Evolutionary conservation across 2,797 vertebrate species (phyloP), one percentile per base, ranked within the genome.

Genomic region (Enteromius thamalakanensis): DNA sequence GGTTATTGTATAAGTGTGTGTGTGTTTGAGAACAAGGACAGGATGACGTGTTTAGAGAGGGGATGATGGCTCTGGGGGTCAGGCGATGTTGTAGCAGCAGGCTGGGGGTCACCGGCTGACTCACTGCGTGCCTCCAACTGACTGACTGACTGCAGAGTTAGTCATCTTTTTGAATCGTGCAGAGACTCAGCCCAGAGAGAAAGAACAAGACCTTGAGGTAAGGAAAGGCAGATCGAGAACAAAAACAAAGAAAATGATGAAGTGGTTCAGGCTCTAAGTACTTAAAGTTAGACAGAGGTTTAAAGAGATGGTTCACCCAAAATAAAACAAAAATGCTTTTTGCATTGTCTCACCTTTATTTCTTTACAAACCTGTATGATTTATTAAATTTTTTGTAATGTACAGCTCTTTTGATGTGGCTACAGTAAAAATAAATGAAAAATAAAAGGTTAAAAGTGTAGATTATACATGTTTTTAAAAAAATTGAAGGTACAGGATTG

Each of bases 81-180:
- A 88, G 70, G 70, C 26, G 7, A 67, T 79, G 65, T 77, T 77
- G 62, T 79, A 82, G 76, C 55, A 55, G 65, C 83, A 91, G 88
- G 88, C 84, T 89, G 55, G 26, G 77, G 87, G 84, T 87, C 82
- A 84, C 14, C 23, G 58, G 91, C 92, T 94, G 93, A 94, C 91
- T 95, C 94, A 95, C 90, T 88, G 89, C 90, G 87, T 87, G 80
- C 91, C 91, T 93, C 86, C 88, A 91, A 89, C 93, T 90, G 89
- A 88, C 89, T 87, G 90, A 90, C 86, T 90, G 88, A 91, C 93
- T 92, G 92, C 93, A 93, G 92, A 87, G 89, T 93, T 91, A 92
- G 91, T 93, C 90, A 92, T 95, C 76, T 72, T 77, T 72, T 34
- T 77, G 75, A 77, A 83, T 83, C 64, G 23, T 70, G 60, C 51